Evolutionary conservation across 2,797 vertebrate species (phyloP), one percentile per base, ranked within the genome.

Genomic region (Pampus argenteus): DNA sequence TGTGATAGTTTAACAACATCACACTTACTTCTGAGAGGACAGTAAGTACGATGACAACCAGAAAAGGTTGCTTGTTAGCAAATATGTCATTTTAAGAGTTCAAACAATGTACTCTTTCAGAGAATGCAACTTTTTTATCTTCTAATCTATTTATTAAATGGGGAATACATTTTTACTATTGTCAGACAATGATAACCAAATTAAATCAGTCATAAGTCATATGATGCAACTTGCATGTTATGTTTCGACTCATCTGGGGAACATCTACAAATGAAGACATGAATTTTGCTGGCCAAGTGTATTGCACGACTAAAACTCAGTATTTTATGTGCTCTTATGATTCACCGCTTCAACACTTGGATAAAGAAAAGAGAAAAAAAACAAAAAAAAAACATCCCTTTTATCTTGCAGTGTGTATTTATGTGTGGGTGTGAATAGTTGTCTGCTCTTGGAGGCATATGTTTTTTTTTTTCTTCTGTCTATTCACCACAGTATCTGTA

Each of bases 371-470:
- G 50, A 1, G 25, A 61, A 44, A 36, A 9, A 61, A 77, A 65
- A 54, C 2, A 29, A 61, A 44, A 36, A 9, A 14, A 63, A 54
- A 48, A 52, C 31, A 15, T 51, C 47, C 31, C 38, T 83, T 78
- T 84, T 60, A 78, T 77, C 76, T 61, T 71, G 72, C 73, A 26
- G 50, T 61, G 81, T 75, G 66, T 84, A 57, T 87, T 85, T 81
- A 58, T 80, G 83, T 67, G 90, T 89, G 81, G 85, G 90, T 59
- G 83, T 84, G 64, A 78, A 78, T 51, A 55, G 67, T 55, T 79
- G 81, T 86, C 66, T 86, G 61, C 72, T 58, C 72, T 79, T 28
- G 0, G 60, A 85, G 77, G 78, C 70, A 40, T 71, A 34, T 81
- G 58, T 56, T 15, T 28, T 22, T 50, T 48, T 36, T 34, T 63